phyloP scores from a whole-genome alignment of 1,140 invertebrate species.

The Sitobion miscanthi region DNA sequence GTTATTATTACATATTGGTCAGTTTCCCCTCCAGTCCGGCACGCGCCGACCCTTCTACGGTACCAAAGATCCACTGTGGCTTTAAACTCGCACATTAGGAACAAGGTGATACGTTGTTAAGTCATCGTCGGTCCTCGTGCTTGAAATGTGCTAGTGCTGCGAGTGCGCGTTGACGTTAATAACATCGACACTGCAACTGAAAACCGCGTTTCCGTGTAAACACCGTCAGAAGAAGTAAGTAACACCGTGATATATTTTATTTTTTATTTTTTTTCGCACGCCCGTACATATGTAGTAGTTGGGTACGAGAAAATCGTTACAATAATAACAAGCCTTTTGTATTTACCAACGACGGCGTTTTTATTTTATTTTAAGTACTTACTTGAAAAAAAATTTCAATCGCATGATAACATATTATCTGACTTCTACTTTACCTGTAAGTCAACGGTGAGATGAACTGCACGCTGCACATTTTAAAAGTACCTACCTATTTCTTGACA shows the following conservation, averaged over 20 bases:
- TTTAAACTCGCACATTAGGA: constrained; percentile 18
- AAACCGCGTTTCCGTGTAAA: constrained; percentile 13
- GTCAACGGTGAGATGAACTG: not conserved
- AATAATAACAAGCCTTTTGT: not conserved
- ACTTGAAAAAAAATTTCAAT: not conserved
- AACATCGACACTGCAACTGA: constrained; percentile 7
- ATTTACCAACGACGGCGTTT: not conserved
- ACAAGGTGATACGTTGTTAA: constrained; percentile 34
- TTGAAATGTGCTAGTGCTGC: constrained; percentile 54
- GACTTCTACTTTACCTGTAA: not conserved
- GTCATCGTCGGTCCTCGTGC: constrained; percentile 50
- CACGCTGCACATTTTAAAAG: not conserved
- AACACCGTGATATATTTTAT: not conserved
- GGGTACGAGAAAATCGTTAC: not conserved
- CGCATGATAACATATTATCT: not conserved
- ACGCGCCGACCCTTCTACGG: constrained; percentile 27
- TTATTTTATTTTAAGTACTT: not conserved
- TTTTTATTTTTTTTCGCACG: not conserved
- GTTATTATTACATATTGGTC: constrained; percentile 24
- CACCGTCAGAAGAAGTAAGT: constrained; percentile 3
- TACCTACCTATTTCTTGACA: not conserved
- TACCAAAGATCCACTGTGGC: constrained; percentile 6
- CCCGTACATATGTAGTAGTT: not conserved
- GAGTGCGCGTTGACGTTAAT: constrained; percentile 30
- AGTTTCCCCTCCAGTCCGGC: constrained; percentile 13